Evolutionary conservation across 2,797 vertebrate genomes (phyloP).

Genomic region (Sebastes paucispinis): DNA sequence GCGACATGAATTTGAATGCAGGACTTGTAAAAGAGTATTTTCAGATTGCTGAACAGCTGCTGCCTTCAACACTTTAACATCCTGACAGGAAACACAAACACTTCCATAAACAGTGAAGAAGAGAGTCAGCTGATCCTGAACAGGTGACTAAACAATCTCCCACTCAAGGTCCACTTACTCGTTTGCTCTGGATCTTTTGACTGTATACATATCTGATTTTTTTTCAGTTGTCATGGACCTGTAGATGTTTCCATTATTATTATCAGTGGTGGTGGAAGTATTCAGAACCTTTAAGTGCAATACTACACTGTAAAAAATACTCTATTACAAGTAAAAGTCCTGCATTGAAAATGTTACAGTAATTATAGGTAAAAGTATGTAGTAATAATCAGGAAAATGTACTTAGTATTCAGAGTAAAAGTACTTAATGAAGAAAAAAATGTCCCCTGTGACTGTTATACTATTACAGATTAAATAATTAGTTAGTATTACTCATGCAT

Average conservation of each 20-base stretch:
- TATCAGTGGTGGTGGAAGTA: too few relatives aligned
- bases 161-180: background rate
- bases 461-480: background rate
- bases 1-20: background rate
- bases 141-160: background rate
- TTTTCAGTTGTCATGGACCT: too few relatives aligned
- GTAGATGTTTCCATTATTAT: too few relatives aligned
- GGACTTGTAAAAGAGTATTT: background rate
- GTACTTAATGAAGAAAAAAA: too few relatives aligned
- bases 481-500: background rate
- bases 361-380: too few relatives aligned
- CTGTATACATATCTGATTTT: background rate
- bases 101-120: fast-evolving
- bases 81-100: background rate
- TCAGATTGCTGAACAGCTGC: background rate
- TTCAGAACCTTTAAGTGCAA: too few relatives aligned
- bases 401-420: too few relatives aligned
- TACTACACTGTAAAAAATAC: too few relatives aligned
- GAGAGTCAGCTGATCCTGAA: background rate
- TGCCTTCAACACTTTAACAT: background rate
- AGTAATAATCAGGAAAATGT: too few relatives aligned
- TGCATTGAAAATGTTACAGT: too few relatives aligned
- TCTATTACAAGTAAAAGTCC: background rate
- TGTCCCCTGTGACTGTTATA: background rate
- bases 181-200: background rate